Base-by-base conservation (phyloP, 2,888 invertebrate species). In the Dryobotodes eremita region DNA sequence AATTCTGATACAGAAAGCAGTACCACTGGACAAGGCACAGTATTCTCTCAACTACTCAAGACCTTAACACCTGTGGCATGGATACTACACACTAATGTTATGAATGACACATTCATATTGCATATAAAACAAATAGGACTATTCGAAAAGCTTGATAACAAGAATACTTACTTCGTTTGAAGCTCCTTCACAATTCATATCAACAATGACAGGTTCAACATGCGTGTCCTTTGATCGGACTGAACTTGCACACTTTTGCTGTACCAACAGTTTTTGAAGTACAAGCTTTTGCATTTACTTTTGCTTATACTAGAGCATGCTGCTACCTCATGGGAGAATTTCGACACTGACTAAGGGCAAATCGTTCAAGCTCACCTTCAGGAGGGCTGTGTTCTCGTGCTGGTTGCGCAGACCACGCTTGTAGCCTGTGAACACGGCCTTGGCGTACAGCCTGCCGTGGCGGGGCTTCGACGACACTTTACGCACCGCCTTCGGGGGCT, bases 371-470 rank as follows among this genome's bases (percentile, higher is more conserved):
- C 85, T 79, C 88, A 97, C 98, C 97, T 99, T 99, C 83, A 99
- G 97, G 42, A 99, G 98, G 42, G 99, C 98, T 80, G 99, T 99
- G 97, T 99, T 99, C 97, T 99, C 99, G 92, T 99, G 99, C 96
- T 99, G 99, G 95, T 99, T 99, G 89, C 99, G 98, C 85, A 99
- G 98, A 86, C 99, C 99, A 91, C 99, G 98, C 96, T 99, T 99
- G 97, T 98, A 98, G 90, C 98, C 98, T 89, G 99, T 99, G 97
- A 99, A 99, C 75, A 99, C 98, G 64, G 99, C 99, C 96, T 99
- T 99, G n/a, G 99, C 99, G 93, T 99, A 99, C 71, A 99, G 97
- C 91, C 99, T 98, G 80, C 99, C 99, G 93, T 98, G 98, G 85
- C 98, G 96, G 71, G 97, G 92, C 91, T 96, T 97, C 90, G 89